Conservation (phyloP, 2,113 vertebrate genomes). For the Aegithalos caudatus region DNA sequence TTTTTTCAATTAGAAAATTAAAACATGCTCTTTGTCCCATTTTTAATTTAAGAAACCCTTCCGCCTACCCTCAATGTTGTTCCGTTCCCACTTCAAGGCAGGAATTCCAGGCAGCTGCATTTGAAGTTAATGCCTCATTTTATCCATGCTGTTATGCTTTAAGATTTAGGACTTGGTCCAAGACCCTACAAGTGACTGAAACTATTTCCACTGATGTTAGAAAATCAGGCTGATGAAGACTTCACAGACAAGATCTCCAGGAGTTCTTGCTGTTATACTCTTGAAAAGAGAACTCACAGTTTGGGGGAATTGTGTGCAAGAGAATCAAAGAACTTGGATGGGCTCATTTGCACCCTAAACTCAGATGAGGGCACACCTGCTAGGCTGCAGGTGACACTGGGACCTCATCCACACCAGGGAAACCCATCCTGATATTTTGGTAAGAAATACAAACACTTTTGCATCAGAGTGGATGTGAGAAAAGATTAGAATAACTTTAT, state of each 20-base stretch:
- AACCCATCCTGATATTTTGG: background rate
- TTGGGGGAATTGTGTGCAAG: background rate
- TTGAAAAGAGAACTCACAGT: background rate
- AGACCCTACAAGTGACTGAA: background rate
- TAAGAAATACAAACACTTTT: background rate
- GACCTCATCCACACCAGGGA: background rate
- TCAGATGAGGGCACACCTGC: background rate
- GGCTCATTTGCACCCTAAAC: background rate
- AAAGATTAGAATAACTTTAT: background rate
- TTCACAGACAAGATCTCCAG: background rate
- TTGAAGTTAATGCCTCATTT: slow-evolving; percentile 25
- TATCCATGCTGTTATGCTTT: slow-evolving; percentile 17
- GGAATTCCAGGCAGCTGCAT: slow-evolving; percentile 32
- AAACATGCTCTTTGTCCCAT: background rate
- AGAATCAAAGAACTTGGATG: background rate
- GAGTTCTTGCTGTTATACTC: background rate
- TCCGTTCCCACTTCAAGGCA: slow-evolving; percentile 12
- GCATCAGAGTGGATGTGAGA: background rate
- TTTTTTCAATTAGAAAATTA: slow-evolving; percentile 1
- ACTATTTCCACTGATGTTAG: background rate
- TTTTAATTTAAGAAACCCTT: background rate
- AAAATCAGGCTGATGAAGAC: background rate
- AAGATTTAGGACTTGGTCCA: background rate
- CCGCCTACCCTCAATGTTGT: background rate
- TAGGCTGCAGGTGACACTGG: background rate